Evolutionary conservation across 35 echinoderm and acorn worm genomes (phyloP), one percentile per base, ranked within the genome.

Genomic region (Amphiura filiformis): DNA sequence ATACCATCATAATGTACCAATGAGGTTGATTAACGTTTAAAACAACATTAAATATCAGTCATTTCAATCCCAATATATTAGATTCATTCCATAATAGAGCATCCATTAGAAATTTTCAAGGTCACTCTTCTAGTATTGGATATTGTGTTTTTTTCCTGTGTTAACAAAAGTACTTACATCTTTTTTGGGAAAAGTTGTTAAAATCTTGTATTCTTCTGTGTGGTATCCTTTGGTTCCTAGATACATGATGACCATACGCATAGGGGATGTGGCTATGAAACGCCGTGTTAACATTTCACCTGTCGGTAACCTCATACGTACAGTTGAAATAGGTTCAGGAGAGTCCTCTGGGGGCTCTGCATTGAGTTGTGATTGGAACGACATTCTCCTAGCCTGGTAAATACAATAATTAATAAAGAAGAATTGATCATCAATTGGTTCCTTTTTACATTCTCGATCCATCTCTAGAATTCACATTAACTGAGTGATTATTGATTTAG

Each of bases 181-280:
- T 97, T 87, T 94, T 57, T 94, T 97, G 47, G 95, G 95, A 44
- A 79, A 97, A 14, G 89, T 97, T 0, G 95, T 97, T 18, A 97
- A 86, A 7, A 97, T 86, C 86, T 97, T 97, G 79, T 94, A 86
- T 0, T 88, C 76, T 23, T 97, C 92, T 34, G 92, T 39, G 28
- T 91, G 89, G 78, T 88, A 97, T 12, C 95, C 95, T 52, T 94
- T 88, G 14, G 95, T 93, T 11, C 92, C 95, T 31, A 97, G 39
- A 56, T 82, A 97, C 36, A 84, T 80, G 26, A 97, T 34, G 28
- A 94, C 76, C 86, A 91, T 97, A 61, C 92, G 76, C 78, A 97
- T 52, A 11, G 47, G 76, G 44, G 92, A 80, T 5, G 78, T 38
- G 20, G 92, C 95, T 39, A 94, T 47, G 84, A 97, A 97, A 18